Evolutionary conservation across 2,113 vertebrate species (phyloP).

Genomic region (Calyptomena viridis): DNA sequence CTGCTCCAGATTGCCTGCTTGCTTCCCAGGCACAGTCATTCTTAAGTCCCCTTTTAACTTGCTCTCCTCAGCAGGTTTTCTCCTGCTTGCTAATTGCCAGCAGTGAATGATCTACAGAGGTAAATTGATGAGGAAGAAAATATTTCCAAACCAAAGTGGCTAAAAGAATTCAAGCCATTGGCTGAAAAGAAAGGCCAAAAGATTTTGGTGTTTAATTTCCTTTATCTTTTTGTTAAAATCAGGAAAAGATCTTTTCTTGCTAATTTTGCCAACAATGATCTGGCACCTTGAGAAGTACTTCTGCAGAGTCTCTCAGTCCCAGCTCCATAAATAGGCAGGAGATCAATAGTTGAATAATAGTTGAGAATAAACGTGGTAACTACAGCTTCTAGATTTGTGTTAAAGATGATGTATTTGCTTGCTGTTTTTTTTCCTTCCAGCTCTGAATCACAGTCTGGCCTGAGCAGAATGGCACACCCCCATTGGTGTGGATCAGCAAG

Average conservation of each 20-base stretch:
- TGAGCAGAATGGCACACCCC: background rate
- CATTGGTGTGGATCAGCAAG: background rate
- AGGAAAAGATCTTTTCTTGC: background rate
- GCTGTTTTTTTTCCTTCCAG: background rate
- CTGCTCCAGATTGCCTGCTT: conserved; percentile 23
- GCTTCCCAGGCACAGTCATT: conserved; percentile 1
- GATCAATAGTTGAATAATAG: background rate
- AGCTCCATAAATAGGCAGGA: background rate
- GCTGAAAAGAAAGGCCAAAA: background rate
- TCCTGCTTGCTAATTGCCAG: conserved; percentile 41
- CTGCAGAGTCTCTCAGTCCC: background rate
- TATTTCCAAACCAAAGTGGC: background rate
- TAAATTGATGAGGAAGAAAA: conserved; percentile 43
- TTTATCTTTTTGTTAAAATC: background rate
- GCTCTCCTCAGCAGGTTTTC: conserved; percentile 49
- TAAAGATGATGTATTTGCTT: background rate
- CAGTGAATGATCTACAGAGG: conserved; percentile 24
- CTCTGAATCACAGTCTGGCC: background rate
- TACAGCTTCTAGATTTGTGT: background rate
- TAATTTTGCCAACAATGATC: background rate
- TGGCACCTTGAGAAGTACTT: background rate
- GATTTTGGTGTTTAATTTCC: background rate
- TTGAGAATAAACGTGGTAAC: background rate
- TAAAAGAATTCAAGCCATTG: background rate
- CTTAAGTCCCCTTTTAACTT: conserved; percentile 47